Conservation (phyloP, 2,888 invertebrate species). For the Gymnosoma rotundatum region DNA sequence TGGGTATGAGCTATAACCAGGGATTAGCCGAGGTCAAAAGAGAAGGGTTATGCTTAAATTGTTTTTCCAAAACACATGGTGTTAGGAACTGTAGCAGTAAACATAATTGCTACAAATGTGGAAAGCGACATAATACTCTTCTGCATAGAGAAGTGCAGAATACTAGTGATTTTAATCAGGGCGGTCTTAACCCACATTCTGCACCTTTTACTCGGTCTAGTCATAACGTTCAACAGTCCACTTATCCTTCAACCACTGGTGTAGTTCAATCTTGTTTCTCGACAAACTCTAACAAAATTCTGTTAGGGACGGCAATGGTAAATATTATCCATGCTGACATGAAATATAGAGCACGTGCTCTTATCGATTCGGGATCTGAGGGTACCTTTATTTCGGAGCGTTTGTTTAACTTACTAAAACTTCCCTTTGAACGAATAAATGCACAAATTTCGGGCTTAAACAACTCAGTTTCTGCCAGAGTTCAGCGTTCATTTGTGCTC, state of each 20-base stretch:
- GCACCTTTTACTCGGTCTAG: neutral
- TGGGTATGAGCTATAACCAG: neutral
- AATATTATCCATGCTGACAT: neutral
- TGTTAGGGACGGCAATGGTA: conserved; percentile 26
- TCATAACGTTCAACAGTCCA: conserved; percentile 9
- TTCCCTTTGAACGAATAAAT: neutral
- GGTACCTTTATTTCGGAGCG: conserved; percentile 38
- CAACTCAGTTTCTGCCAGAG: conserved; percentile 8
- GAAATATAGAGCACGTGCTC: conserved; percentile 1
- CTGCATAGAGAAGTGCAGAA: neutral
- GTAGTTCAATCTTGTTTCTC: conserved; percentile 19
- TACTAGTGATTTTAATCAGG: neutral
- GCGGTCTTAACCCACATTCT: neutral
- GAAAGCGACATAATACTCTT: conserved; percentile 7
- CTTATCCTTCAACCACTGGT: neutral
- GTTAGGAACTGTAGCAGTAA: conserved; percentile 3
- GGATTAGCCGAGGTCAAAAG: conserved; percentile 1
- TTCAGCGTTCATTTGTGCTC: neutral
- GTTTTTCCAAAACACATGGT: conserved; percentile 15
- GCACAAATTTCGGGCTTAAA: conserved; percentile 32
- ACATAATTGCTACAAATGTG: conserved; percentile 1
- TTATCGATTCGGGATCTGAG: conserved; percentile 23
- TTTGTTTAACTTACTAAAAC: neutral
- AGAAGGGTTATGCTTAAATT: conserved; percentile 16
- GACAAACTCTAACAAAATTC: neutral